Percentiles rank a stretch among this genome's conserved stretches.
These are phyloP conservation scores for Pseudois nayaur DNA, from an alignment of 2,113 vertebrate species.

Conservation along the genomic window DNA sequence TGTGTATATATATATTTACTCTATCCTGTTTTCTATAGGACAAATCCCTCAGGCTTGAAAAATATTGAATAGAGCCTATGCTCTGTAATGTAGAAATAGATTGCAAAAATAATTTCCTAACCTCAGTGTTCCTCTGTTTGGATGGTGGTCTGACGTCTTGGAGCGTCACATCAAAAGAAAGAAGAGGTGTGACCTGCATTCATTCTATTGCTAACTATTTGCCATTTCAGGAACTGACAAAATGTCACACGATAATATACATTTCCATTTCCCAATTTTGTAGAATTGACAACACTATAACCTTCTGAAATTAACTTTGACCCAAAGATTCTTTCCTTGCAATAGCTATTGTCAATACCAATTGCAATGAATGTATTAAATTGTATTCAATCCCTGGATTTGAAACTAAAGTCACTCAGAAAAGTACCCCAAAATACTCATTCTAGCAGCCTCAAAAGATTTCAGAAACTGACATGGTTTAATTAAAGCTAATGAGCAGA, in stretches of 20 bases:
- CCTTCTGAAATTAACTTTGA: conserved; percentile 15
- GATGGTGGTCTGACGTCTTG: conserved; percentile 5
- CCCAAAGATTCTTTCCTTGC: background rate
- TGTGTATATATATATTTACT: background rate
- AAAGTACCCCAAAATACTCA: conserved; percentile 12
- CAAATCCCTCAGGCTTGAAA: conserved; percentile 38
- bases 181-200: background rate
- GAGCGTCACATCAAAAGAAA: background rate
- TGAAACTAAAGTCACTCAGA: conserved; percentile 31
- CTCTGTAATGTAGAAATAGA: background rate
- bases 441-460: conserved; percentile 28
- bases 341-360: conserved; percentile 2
- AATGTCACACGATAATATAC: conserved; percentile 19
- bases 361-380: background rate
- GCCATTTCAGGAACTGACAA: conserved; percentile 36
- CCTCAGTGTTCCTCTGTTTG: background rate
- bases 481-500: conserved; percentile 72
- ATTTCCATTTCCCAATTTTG: conserved; percentile 53
- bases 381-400: background rate
- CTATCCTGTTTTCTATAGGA: background rate
- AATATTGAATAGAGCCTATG: conserved; percentile 8
- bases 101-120: conserved; percentile 48
- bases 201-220: conserved; percentile 27
- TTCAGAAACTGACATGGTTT: conserved; percentile 68
- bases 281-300: background rate